phyloP scores from a whole-genome alignment of 2,113 vertebrate genomes.

The Barbus barbus region DNA sequence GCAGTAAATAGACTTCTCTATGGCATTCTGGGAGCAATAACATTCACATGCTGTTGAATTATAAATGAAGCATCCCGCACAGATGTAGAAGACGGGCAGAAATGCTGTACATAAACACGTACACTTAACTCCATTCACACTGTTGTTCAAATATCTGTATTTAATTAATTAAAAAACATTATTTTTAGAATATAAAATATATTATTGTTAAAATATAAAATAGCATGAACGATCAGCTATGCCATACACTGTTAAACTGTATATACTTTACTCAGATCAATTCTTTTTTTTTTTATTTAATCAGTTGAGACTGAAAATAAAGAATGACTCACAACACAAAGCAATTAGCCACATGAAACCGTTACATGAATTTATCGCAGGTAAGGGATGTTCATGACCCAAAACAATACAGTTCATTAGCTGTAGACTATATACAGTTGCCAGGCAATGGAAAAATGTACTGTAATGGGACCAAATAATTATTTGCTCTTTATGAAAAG shows the following conservation, averaged over 20 bases:
- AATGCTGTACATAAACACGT: neutral
- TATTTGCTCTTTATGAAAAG: too few relatives aligned
- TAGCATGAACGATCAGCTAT: neutral
- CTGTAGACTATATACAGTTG: neutral
- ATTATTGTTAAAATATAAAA: neutral
- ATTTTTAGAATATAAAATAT: neutral
- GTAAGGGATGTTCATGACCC: neutral
- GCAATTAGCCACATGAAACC: neutral
- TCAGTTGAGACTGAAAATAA: neutral
- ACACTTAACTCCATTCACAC: neutral
- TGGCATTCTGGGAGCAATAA: neutral
- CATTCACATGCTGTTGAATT: constrained; percentile 17
- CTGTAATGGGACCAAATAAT: too few relatives aligned
- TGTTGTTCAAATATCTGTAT: neutral
- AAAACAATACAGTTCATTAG: neutral
- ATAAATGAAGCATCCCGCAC: constrained; percentile 18
- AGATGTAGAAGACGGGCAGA: neutral
- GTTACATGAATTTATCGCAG: neutral
- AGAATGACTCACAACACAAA: neutral
- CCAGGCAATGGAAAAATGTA: neutral
- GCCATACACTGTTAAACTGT: neutral
- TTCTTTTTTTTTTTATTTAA: neutral
- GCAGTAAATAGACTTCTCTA: neutral
- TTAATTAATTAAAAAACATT: neutral
- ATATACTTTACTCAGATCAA: neutral